A percentile compares a stretch with the other conserved stretches of the same genome.
Evolutionary conservation across 2,113 vertebrate species (phyloP).

Genomic region (Notarius lentiginosus): DNA sequence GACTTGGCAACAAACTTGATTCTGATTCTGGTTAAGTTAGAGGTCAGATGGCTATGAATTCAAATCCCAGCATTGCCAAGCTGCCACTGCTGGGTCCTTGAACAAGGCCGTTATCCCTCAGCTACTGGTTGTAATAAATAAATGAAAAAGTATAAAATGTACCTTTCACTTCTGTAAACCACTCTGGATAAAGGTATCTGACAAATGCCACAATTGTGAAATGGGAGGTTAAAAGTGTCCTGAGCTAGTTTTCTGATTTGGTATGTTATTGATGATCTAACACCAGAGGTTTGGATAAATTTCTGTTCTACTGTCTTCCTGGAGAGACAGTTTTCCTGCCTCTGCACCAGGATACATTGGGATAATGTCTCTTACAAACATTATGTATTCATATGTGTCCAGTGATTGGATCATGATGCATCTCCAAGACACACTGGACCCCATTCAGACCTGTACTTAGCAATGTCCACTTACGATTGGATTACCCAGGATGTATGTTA

Average conservation of each 20-base stretch:
- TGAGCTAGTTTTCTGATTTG: not conserved
- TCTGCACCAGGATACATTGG: not conserved
- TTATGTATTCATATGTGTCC: not conserved
- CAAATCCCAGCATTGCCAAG: too few relatives aligned
- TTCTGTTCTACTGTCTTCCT: not conserved
- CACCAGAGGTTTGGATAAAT: not conserved
- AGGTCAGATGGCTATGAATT: too few relatives aligned
- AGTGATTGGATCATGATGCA: not conserved
- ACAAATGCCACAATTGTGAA: not conserved
- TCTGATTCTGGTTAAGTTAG: too few relatives aligned
- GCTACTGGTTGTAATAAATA: too few relatives aligned
- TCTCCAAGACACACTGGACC: not conserved
- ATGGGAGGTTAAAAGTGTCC: not conserved
- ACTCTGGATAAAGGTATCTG: not conserved
- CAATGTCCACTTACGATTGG: not conserved
- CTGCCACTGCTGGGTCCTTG: too few relatives aligned
- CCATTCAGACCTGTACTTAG: not conserved
- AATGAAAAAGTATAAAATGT: not conserved
- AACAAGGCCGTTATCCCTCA: too few relatives aligned
- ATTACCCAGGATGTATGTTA: not conserved
- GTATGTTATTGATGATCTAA: not conserved
- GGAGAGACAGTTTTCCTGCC: not conserved
- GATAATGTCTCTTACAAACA: not conserved
- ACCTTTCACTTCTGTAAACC: not conserved
- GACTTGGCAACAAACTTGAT: too few relatives aligned